phyloP scores from a whole-genome alignment of 1,140 invertebrate species.

The Lasioglossum baleicum region DNA sequence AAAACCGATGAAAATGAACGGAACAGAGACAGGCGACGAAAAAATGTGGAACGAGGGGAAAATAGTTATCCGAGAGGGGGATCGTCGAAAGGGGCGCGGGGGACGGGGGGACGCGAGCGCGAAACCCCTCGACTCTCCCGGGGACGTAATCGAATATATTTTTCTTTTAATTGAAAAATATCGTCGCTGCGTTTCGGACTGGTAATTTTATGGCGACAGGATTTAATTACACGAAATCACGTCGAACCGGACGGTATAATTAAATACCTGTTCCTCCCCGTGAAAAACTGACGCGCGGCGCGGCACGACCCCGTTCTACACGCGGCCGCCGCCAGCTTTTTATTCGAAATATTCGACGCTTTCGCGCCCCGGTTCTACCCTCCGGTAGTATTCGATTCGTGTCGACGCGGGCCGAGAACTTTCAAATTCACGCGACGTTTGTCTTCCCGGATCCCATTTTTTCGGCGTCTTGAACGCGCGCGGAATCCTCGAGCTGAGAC shows the following conservation, averaged over 20 bases:
- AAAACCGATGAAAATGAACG: neutral
- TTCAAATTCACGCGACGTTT: neutral
- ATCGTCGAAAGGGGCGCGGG: no score
- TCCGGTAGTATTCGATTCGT: neutral
- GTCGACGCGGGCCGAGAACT: neutral
- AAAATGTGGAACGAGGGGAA: neutral
- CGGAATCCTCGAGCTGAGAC: neutral
- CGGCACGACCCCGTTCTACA: neutral
- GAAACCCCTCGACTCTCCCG: neutral
- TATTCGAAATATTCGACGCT: constrained; percentile 26
- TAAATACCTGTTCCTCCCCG: constrained; percentile 36
- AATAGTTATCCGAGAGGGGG: neutral
- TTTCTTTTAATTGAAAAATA: constrained; percentile 51
- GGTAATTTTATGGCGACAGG: constrained; percentile 50
- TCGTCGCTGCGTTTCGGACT: constrained; percentile 25
- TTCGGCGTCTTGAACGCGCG: neutral
- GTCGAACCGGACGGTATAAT: constrained; percentile 45
- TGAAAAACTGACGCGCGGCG: constrained; percentile 24
- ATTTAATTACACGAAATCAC: constrained; percentile 50
- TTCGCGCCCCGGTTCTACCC: neutral
- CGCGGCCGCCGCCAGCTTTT: constrained; percentile 1
- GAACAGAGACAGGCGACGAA: no score
- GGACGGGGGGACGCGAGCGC: neutral
- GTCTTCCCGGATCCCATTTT: no score
- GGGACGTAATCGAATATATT: constrained; percentile 45